These are phyloP conservation scores for Dilophus febrilis DNA, from an alignment of 2,888 invertebrate species.

Conservation along the genomic window DNA sequence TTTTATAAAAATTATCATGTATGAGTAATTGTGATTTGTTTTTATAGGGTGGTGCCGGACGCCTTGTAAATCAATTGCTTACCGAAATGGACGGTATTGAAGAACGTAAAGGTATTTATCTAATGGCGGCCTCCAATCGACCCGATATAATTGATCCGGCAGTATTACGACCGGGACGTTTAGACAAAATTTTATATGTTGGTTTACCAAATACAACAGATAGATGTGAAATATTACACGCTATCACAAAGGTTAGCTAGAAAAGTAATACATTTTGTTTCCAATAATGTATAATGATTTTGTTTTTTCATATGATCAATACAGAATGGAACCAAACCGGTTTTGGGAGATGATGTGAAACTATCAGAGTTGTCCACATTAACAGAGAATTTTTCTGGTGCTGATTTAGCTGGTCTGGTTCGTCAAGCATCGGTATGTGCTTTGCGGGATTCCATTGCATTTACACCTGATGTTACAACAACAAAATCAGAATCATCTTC, in stretches of 20 bases:
- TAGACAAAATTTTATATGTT: constrained; percentile 81
- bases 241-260: constrained; percentile 84
- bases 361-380: constrained; percentile 51
- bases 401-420: constrained; percentile 80
- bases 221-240: constrained; percentile 71
- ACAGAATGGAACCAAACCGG: constrained; percentile 64
- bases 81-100: constrained; percentile 99
- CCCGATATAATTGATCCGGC: constrained; percentile 96
- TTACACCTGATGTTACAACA: constrained; percentile 29
- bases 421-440: constrained; percentile 72
- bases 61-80: constrained; percentile 91
- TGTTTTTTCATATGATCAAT: too few relatives aligned
- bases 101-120: constrained; percentile 76
- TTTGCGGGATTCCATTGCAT: constrained; percentile 55
- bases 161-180: constrained; percentile 68
- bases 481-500: not conserved
- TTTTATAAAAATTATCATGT: constrained; percentile 11
- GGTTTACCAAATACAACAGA: constrained; percentile 69
- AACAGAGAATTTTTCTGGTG: constrained; percentile 74
- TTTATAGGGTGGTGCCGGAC: constrained; percentile 56
- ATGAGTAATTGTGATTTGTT: too few relatives aligned
- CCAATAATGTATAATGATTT: too few relatives aligned
- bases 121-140: constrained; percentile 91
- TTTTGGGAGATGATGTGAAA: constrained; percentile 56
- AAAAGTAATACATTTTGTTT: too few relatives aligned